These are phyloP conservation scores for Tympanoctomys barrerae DNA, from an alignment of 2,797 vertebrate species.

Conservation along the genomic window DNA sequence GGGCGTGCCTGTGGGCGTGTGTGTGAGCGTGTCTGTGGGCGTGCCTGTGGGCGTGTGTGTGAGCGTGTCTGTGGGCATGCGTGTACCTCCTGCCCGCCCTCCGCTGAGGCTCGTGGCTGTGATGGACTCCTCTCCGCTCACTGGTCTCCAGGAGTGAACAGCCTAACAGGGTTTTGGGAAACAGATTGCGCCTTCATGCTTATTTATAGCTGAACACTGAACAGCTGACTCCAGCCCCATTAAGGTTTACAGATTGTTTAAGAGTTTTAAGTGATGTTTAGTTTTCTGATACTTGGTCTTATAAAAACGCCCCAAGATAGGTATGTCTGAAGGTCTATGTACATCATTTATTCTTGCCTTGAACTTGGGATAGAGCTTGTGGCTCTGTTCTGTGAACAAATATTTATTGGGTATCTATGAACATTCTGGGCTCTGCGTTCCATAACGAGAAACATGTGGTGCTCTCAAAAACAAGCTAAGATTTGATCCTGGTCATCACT, in stretches of 20 bases:
- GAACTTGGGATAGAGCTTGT: background rate
- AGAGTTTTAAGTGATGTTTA: background rate
- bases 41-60: too few relatives aligned
- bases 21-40: too few relatives aligned
- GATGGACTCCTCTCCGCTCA: background rate
- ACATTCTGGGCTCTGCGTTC: background rate
- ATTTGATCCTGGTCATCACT: background rate
- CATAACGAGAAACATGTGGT: background rate
- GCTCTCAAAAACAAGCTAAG: background rate
- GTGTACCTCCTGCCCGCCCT: fast-evolving
- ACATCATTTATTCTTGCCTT: background rate
- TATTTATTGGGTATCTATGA: background rate
- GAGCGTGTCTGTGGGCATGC: fast-evolving
- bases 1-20: fast-evolving
- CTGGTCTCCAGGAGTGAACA: background rate
- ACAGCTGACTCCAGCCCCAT: background rate
- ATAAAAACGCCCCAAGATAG: background rate
- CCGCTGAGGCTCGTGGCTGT: background rate
- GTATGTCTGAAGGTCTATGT: background rate
- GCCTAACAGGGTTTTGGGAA: background rate
- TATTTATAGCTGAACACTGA: background rate
- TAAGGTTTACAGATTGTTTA: background rate
- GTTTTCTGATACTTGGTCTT: background rate
- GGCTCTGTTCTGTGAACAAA: background rate
- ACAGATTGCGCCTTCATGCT: background rate